Base-by-base conservation (phyloP, 2,797 vertebrate species). In the Diplodus puntazzo region DNA sequence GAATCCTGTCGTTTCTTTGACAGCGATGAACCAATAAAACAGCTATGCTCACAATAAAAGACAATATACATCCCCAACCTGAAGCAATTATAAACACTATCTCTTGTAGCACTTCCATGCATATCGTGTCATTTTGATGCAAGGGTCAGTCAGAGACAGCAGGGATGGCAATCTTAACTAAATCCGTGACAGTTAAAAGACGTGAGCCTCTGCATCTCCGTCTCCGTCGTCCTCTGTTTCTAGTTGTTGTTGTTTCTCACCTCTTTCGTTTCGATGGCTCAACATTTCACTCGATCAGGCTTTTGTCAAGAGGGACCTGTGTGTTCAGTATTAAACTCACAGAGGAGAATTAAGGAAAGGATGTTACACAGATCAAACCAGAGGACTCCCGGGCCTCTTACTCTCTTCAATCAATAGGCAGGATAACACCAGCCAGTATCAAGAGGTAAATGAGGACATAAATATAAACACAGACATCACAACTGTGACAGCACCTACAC, bases 351-450 rank as follows among this genome's bases (percentile, higher is more conserved):
- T 91, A 92, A 89, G 87, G 82, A 83, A 88, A 90, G 89, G 88
- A 92, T 91, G 92, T 91, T 81, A 83, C 86, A 81, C 87, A 86
- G 90, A 93, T 93, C 89, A 92, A 92, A 89, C 83, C 69, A 21
- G 72, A 86, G 85, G 83, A 88, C 91, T 90, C 90, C 85, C 73
- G 88, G 89, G 89, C 78, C 79, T 90, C 86, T 87, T 80, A 72
- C 82, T 81, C 83, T 54, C 70, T 58, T 70, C 83, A 83, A 89
- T 94, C 93, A 89, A 94, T 92, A 93, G 60, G 48, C 48, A 68
- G 83, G 76, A 87, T 81, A 88, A 90, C 82, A 90, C 71, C 70
- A 82, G 89, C 79, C 73, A 66, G 83, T 73, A 89, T 89, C 80
- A 78, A 84, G 73, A 92, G 85, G 89, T 86, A 91, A 92, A 92